phyloP scores from a whole-genome alignment of 2,888 invertebrate genomes.

The Caenorhabditis plicata region DNA sequence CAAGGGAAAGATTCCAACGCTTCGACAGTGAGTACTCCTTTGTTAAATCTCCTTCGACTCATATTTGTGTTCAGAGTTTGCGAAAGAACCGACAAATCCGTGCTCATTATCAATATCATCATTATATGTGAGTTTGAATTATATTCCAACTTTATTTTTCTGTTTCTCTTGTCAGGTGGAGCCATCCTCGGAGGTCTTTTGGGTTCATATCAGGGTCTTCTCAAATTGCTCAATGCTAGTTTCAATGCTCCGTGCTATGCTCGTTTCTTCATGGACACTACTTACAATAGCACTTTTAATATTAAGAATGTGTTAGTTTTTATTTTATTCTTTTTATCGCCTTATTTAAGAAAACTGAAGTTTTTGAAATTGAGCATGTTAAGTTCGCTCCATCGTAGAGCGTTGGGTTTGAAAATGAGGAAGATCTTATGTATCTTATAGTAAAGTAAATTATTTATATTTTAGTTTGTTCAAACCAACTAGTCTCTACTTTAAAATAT shows the following conservation, averaged over 20 bases:
- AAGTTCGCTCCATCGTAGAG: too few relatives aligned
- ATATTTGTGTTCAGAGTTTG: constrained; percentile 42
- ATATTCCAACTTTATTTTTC: too few relatives aligned
- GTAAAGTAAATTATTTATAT: too few relatives aligned
- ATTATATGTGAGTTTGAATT: too few relatives aligned
- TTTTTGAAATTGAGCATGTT: too few relatives aligned
- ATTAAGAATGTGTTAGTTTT: constrained; percentile 34
- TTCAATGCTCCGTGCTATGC: constrained; percentile 58
- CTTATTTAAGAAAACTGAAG: not conserved
- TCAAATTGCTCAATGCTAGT: constrained; percentile 42
- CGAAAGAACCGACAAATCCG: constrained; percentile 47
- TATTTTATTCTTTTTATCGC: not conserved
- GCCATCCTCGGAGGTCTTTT: constrained; percentile 54
- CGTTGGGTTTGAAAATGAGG: too few relatives aligned
- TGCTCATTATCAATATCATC: constrained; percentile 51
- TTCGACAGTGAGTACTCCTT: constrained; percentile 32
- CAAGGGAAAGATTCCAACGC: constrained; percentile 43
- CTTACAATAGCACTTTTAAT: constrained; percentile 22
- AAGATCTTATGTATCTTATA: too few relatives aligned
- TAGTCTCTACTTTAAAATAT: too few relatives aligned
- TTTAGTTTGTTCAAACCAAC: too few relatives aligned
- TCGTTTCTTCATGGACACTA: constrained; percentile 31
- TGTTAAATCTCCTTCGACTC: not conserved
- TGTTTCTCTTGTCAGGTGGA: too few relatives aligned
- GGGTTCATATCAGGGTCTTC: constrained; percentile 52